Percentiles rank a stretch among this genome's conserved stretches.
Evolutionary conservation across 2,113 vertebrate genomes (phyloP).

Genomic region (Lepisosteus osseus): DNA sequence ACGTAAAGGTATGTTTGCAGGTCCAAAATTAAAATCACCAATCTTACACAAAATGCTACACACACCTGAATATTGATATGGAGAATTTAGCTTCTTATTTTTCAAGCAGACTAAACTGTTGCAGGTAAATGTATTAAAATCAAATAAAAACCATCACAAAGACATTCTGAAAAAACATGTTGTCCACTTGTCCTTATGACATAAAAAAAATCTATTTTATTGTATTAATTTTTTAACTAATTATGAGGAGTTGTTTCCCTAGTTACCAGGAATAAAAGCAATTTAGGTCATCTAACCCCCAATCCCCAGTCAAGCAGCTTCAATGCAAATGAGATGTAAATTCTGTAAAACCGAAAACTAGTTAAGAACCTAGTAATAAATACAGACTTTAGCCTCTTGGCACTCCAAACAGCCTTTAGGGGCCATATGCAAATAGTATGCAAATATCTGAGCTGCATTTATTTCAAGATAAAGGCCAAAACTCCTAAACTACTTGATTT

Average conservation of each 20-base stretch:
- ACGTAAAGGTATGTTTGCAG: too few species aligned
- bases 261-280: slow-evolving; percentile 56
- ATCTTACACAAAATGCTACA: too few species aligned
- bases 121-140: too few species aligned
- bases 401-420: slow-evolving; percentile 62
- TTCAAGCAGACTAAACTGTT: too few species aligned
- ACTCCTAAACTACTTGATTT: slow-evolving; percentile 49
- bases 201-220: too few species aligned
- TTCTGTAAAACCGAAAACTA: slow-evolving; percentile 58
- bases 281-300: slow-evolving; percentile 65
- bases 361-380: slow-evolving; percentile 64
- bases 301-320: slow-evolving; percentile 57
- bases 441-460: slow-evolving; percentile 53
- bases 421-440: slow-evolving; percentile 66
- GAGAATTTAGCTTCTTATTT: too few species aligned
- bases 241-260: slow-evolving; percentile 52
- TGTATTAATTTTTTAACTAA: slow-evolving; percentile 50
- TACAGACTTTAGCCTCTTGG: slow-evolving; percentile 70
- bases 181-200: too few species aligned
- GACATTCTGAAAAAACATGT: too few species aligned
- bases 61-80: too few species aligned
- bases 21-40: too few species aligned
- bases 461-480: slow-evolving; percentile 36
- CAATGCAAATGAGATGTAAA: slow-evolving; percentile 69
- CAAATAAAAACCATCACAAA: too few species aligned